Evolutionary conservation across 2,113 vertebrate species (phyloP).

Genomic region (Gopherus evgoodei): DNA sequence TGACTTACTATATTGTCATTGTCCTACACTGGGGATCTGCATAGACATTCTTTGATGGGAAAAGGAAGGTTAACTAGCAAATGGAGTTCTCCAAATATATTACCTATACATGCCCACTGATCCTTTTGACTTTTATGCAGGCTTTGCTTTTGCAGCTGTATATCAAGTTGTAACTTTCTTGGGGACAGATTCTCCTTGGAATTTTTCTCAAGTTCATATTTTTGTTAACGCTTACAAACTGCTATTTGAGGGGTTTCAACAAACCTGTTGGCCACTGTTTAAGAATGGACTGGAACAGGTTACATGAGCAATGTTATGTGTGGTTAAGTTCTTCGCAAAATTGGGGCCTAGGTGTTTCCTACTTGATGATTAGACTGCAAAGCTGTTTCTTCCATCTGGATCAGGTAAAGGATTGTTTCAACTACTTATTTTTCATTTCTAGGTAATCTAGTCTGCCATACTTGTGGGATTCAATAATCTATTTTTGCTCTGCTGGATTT

Average conservation of each 20-base stretch:
- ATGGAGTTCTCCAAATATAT: background rate
- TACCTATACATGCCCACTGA: background rate
- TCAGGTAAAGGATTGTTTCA: background rate
- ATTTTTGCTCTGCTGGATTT: background rate
- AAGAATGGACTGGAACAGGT: background rate
- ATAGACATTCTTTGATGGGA: accelerated
- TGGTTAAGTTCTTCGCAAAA: background rate
- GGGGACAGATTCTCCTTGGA: background rate
- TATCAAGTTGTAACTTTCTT: background rate
- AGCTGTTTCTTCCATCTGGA: background rate
- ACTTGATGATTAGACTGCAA: background rate
- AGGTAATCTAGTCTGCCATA: background rate
- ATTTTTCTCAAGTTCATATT: background rate
- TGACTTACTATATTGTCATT: background rate
- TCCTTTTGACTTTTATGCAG: background rate
- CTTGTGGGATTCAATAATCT: background rate
- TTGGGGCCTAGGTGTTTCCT: background rate
- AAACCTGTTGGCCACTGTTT: background rate
- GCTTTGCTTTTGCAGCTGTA: background rate
- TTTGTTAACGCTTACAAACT: background rate
- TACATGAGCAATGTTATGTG: background rate
- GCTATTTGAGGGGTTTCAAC: background rate
- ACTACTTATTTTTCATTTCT: background rate
- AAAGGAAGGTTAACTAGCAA: background rate
- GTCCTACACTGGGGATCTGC: background rate